These are phyloP conservation scores for Adelphocoris suturalis DNA, from an alignment of 2,888 invertebrate genomes.

Conservation along the genomic window DNA sequence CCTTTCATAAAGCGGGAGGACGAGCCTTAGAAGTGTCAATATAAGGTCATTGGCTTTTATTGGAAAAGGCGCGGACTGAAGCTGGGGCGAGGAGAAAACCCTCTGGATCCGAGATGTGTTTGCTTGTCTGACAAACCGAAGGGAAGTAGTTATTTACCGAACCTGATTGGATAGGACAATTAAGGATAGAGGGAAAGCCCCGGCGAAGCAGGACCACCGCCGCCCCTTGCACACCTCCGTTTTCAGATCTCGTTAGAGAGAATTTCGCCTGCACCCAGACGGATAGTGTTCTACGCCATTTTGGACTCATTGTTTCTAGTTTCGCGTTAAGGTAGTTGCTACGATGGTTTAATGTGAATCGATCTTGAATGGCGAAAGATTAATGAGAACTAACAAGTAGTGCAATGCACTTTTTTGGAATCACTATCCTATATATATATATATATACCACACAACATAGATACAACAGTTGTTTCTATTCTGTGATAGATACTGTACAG, in stretches of 20 bases:
- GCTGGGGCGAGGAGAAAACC: neutral
- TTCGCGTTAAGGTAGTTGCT: neutral
- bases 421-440: no score
- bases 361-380: no score
- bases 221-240: neutral
- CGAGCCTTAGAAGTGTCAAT: neutral
- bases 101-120: conserved; percentile 27
- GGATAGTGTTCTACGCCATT: neutral
- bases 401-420: no score
- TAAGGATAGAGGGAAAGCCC: conserved; percentile 43
- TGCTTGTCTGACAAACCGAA: conserved; percentile 45
- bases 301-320: neutral
- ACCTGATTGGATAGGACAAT: conserved; percentile 63
- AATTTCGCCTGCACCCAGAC: neutral
- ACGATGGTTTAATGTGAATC: no score
- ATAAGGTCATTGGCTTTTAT: conserved; percentile 30
- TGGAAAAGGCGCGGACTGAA: neutral
- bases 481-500: no score
- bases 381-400: no score
- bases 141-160: conserved; percentile 61
- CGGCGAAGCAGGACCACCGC: neutral
- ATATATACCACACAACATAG: no score
- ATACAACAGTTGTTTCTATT: no score
- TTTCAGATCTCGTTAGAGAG: conserved; percentile 16
- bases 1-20: neutral